phyloP scores from a whole-genome alignment of 2,113 vertebrate species.

The Sisor rabdophorus region DNA sequence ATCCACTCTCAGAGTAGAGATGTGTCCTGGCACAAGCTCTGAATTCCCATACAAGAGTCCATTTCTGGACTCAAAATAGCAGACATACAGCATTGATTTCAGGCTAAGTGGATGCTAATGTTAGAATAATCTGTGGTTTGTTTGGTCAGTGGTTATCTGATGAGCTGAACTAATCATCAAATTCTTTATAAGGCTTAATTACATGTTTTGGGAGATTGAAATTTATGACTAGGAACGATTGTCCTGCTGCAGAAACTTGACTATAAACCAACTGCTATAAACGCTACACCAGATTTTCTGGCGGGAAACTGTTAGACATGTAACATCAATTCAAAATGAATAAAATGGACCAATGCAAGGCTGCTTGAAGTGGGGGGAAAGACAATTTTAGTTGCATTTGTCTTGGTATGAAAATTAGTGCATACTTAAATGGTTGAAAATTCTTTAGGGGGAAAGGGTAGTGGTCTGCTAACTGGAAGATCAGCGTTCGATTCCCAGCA shows the following conservation, averaged over 20 bases:
- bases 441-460: too few species aligned
- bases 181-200: constrained; percentile 7
- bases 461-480: too few species aligned
- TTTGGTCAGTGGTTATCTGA: constrained; percentile 4
- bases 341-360: background rate
- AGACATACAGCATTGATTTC: background rate
- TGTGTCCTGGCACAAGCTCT: background rate
- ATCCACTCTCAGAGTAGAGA: background rate
- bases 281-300: background rate
- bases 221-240: constrained; percentile 16
- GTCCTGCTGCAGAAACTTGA: background rate
- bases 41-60: background rate
- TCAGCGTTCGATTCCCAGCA: too few species aligned
- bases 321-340: background rate
- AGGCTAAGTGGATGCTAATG: background rate
- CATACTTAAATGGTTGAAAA: background rate
- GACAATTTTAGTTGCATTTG: background rate
- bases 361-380: background rate
- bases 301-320: constrained; percentile 9
- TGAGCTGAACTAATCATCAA: constrained; percentile 7
- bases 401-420: background rate
- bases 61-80: background rate
- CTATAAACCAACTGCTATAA: background rate
- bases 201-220: background rate
- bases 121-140: constrained; percentile 11